These are phyloP conservation scores for Ataeniobius toweri DNA, from an alignment of 2,797 vertebrate species.

Conservation along the genomic window DNA sequence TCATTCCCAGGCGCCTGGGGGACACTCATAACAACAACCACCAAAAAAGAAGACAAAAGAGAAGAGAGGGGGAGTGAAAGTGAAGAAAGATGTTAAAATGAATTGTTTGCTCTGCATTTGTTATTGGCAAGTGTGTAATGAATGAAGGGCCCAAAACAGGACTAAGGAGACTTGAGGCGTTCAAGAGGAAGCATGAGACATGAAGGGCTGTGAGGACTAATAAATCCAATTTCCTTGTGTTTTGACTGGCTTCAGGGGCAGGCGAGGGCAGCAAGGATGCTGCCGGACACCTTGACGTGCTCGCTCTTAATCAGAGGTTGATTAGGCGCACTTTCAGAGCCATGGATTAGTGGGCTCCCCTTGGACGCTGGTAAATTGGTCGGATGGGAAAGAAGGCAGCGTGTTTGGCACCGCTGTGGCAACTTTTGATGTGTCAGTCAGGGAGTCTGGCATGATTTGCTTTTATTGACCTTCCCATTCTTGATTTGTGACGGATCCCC, in stretches of 20 bases:
- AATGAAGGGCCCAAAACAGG: conserved; percentile 27
- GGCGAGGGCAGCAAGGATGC: conserved; percentile 31
- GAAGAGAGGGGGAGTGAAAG: not conserved
- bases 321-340: conserved; percentile 64
- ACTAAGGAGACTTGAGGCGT: conserved; percentile 39
- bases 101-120: conserved; percentile 63
- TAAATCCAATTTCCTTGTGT: conserved; percentile 41
- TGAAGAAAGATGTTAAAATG: conserved; percentile 42
- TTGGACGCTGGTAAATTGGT: conserved; percentile 65
- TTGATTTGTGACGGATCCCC: conserved; percentile 75
- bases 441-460: conserved; percentile 57
- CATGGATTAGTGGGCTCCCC: conserved; percentile 74
- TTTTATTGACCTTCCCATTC: conserved; percentile 62
- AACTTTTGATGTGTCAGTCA: conserved; percentile 68
- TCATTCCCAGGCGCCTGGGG: conserved; percentile 69
- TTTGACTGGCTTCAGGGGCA: conserved; percentile 42
- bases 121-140: conserved; percentile 42
- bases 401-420: conserved; percentile 44
- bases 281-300: conserved; percentile 59
- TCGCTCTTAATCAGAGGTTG: conserved; percentile 72
- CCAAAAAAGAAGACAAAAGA: conserved; percentile 23
- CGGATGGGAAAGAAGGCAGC: conserved; percentile 68
- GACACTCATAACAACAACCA: conserved; percentile 69
- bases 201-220: conserved; percentile 32
- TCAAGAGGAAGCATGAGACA: conserved; percentile 19